A percentile compares a stretch with the other conserved stretches of the same genome.
Conservation (phyloP, 2,797 vertebrate genomes). For the Danio choprae region DNA sequence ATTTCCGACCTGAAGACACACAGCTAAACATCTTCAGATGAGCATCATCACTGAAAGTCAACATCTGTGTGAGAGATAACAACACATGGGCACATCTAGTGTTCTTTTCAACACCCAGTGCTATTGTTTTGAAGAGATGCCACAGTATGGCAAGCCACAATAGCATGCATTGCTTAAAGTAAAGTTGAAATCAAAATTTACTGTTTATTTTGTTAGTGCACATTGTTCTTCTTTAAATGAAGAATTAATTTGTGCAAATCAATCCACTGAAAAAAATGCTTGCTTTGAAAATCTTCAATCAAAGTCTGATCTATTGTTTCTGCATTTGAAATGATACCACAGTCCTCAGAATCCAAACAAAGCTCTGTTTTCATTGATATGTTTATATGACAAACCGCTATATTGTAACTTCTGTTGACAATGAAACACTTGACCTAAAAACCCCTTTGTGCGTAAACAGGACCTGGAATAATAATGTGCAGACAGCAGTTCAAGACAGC, state of each 20-base stretch:
- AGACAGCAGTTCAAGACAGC: conserved; percentile 44
- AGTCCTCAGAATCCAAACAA: neutral
- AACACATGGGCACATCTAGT: neutral
- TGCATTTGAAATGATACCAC: neutral
- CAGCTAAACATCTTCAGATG: conserved; percentile 1
- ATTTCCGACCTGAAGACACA: conserved; percentile 1
- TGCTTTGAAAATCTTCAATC: too few species aligned
- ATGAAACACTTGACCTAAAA: neutral
- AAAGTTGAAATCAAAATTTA: too few species aligned
- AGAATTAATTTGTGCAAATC: too few species aligned
- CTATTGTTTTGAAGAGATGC: conserved; percentile 16
- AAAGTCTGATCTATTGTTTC: too few species aligned
- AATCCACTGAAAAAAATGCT: too few species aligned
- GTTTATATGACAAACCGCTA: conserved; percentile 2
- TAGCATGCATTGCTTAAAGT: neutral
- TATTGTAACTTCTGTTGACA: conserved; percentile 26
- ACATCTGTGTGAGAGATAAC: conserved; percentile 25
- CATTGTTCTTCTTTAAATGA: too few species aligned
- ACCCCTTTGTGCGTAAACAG: conserved; percentile 30
- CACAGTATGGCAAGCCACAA: conserved; percentile 13
- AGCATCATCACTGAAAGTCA: neutral
- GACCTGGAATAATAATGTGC: conserved; percentile 3
- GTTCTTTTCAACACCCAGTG: neutral
- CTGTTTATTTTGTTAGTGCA: too few species aligned
- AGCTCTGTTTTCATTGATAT: neutral